Evolutionary conservation across 2,888 invertebrate genomes (phyloP).

Genomic region (Parapristionchus giblindavisi): DNA sequence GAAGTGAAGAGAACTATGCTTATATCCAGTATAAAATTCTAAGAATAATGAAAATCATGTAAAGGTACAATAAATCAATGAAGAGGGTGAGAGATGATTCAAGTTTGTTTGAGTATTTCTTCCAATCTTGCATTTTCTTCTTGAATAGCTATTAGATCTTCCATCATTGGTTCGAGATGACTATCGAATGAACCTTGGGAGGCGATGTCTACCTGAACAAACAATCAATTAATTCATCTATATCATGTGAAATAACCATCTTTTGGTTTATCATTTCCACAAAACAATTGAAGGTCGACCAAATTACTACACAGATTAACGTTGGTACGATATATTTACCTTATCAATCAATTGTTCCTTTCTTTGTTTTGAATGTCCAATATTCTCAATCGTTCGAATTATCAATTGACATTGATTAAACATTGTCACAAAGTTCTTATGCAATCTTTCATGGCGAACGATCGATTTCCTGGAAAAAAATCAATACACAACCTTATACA

Average conservation of each 20-base stretch:
- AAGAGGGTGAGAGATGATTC: no score
- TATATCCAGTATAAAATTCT: no score
- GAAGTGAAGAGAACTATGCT: no score
- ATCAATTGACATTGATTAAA: conserved; percentile 22
- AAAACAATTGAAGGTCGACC: background rate
- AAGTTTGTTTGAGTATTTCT: no score
- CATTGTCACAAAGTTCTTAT: conserved; percentile 27
- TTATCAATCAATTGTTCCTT: conserved; percentile 30
- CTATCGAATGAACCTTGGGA: background rate
- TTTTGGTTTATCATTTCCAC: background rate
- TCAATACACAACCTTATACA: conserved; percentile 15
- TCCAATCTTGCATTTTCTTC: conserved; percentile 16
- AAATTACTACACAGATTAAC: background rate
- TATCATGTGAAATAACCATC: background rate
- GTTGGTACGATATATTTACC: background rate
- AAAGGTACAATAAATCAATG: no score
- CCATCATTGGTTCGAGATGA: conserved; percentile 9
- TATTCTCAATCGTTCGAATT: background rate
- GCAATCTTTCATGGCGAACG: conserved; percentile 23
- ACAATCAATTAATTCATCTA: background rate
- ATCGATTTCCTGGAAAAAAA: conserved; percentile 5
- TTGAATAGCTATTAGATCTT: conserved; percentile 11
- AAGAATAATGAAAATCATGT: no score
- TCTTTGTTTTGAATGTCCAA: conserved; percentile 3
- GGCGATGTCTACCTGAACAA: conserved; percentile 3